Conservation (phyloP, 2,113 vertebrate genomes). For the Sapayoa aenigma region DNA sequence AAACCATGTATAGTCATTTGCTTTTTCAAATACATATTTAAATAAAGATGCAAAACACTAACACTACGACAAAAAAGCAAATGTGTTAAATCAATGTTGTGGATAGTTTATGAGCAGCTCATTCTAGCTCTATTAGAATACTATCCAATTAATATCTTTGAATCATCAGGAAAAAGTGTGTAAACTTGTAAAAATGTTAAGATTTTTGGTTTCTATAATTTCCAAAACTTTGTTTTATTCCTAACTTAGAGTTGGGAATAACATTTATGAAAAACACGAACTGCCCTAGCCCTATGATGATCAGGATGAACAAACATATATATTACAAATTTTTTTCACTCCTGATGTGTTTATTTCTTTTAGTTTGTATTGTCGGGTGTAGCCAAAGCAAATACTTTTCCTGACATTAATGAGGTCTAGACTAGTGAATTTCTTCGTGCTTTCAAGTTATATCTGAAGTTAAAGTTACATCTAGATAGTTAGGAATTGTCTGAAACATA, state of each 20-base stretch:
- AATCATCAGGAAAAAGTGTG: background rate
- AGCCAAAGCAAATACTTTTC: background rate
- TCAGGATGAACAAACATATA: background rate
- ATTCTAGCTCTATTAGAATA: background rate
- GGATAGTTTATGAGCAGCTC: background rate
- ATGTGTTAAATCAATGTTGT: background rate
- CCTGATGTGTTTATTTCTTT: background rate
- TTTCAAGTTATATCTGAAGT: background rate
- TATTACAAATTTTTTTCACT: background rate
- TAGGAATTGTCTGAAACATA: background rate
- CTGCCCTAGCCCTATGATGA: background rate
- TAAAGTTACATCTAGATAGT: background rate
- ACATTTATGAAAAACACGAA: background rate
- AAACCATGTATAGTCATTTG: background rate
- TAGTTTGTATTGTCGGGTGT: background rate
- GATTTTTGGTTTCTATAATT: background rate
- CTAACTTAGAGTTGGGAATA: background rate
- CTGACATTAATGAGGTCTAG: background rate
- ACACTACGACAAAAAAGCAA: background rate
- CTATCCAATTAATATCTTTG: background rate
- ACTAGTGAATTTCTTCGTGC: background rate
- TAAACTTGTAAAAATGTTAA: background rate
- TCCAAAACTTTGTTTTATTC: background rate
- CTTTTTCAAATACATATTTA: background rate
- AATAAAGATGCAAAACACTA: background rate